Conservation (phyloP, 37 sponge, comb jelly and placozoan species). For the Halisarca cf. caerulea region DNA sequence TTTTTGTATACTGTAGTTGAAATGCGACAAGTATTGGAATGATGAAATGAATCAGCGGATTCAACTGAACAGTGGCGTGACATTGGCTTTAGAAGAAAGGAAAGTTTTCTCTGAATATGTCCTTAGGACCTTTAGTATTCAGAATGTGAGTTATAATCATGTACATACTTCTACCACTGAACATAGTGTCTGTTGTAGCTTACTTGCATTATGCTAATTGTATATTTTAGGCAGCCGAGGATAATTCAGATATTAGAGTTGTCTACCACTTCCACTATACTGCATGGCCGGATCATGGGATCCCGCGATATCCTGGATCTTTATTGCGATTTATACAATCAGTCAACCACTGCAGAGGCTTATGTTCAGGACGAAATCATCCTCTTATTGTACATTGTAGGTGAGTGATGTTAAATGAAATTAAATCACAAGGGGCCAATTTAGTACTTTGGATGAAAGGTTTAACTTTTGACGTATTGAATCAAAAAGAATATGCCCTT, state of each 20-base stretch:
- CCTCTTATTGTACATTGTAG: conserved; percentile 6
- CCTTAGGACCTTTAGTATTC: background rate
- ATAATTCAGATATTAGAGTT: background rate
- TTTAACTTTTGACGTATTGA: no score
- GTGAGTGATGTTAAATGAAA: conserved; percentile 1
- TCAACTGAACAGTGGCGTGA: background rate
- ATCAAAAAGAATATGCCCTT: no score
- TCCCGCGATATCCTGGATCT: background rate
- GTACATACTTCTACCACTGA: no score
- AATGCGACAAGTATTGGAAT: background rate
- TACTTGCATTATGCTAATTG: no score
- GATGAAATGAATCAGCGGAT: background rate
- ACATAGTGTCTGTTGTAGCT: no score
- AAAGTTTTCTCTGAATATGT: background rate
- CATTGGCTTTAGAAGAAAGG: background rate
- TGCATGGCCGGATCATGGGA: conserved; percentile 5
- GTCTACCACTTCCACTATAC: conserved; percentile 4
- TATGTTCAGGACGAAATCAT: background rate
- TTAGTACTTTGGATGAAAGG: no score
- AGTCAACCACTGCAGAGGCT: background rate
- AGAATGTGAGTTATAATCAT: background rate
- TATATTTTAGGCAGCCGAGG: background rate
- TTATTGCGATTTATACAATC: background rate
- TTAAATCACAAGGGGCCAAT: no score
- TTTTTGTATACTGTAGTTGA: no score